Percentiles rank a stretch among this genome's conserved stretches.
Evolutionary conservation across 2,113 vertebrate genomes (phyloP).

Genomic region (Esox niger): DNA sequence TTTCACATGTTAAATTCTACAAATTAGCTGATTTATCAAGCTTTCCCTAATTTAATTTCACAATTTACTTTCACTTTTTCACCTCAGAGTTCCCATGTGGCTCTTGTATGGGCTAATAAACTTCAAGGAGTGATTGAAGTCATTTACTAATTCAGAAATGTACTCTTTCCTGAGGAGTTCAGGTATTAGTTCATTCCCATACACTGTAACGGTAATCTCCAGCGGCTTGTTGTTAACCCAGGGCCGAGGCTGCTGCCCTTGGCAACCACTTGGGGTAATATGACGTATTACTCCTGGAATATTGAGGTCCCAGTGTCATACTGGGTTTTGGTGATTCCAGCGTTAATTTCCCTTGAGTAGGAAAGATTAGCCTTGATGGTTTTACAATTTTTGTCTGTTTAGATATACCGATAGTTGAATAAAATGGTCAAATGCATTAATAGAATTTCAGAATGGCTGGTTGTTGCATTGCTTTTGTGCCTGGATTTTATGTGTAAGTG

Average conservation of each 20-base stretch:
- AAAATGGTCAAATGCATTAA: no score
- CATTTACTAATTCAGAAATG: conserved; percentile 58
- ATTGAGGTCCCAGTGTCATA: conserved; percentile 9
- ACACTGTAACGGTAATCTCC: conserved; percentile 29
- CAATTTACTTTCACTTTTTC: no score
- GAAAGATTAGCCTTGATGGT: conserved; percentile 1
- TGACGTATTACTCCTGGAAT: not conserved
- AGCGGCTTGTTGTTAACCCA: conserved; percentile 9
- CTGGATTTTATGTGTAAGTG: no score
- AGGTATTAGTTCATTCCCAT: conserved; percentile 39
- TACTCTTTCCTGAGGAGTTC: conserved; percentile 45
- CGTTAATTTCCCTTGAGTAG: not conserved
- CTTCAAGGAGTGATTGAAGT: conserved; percentile 63
- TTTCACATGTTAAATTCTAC: not conserved
- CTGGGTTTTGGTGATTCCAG: not conserved
- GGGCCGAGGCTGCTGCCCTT: conserved; percentile 29
- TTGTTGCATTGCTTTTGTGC: no score
- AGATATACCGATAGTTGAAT: no score
- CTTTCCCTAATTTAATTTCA: no score
- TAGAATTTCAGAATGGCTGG: no score
- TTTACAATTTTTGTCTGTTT: no score
- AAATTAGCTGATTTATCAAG: conserved; percentile 17
- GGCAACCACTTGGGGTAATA: not conserved
- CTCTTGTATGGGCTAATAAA: conserved; percentile 50
- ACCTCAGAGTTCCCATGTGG: conserved; percentile 37